Evolutionary conservation across 2,888 invertebrate genomes (phyloP), one percentile per base, ranked within the genome.

Genomic region (Stenotaenia linearis): DNA sequence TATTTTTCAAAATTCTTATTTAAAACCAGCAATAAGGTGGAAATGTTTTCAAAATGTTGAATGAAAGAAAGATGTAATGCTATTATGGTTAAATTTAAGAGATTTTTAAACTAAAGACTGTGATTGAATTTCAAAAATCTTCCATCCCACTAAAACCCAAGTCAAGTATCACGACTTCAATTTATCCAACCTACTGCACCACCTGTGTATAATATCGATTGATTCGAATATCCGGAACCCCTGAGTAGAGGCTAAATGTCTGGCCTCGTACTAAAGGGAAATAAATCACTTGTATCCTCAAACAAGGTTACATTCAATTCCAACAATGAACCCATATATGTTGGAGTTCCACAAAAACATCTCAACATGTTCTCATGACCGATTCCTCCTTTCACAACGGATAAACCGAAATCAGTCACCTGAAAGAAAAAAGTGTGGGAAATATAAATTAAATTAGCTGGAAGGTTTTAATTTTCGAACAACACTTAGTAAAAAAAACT

Each of bases 341-440:
- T 84, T 4, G 89, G 86, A 0, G 90, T 90, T 18, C 90, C 90
- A 84, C 89, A 89, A 83, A 87, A 88, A 80, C 89, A 89, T 81
- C 87, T 87, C 84, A 90, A 84, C 88, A 89, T 88, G 81, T 88
- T 86, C 79, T 88, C 88, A 82, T 87, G 86, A 25, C 88, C 88
- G 50, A 86, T 85, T 3, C 89, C 88, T 37, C 85, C 85, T 84
- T 88, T 88, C 50, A 89, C 87, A 45, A 88, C 87, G 81, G 89
- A 89, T 81, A 90, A 84, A 18, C 90, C 90, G 84, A 90, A 90
- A 85, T 90, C 90, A 45, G 89, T 88, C 25, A 79, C 79, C 79
- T 79, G 75, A 40, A 75, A 75, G 12, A 79, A 10, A 77, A 40
- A 77, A 45, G n/a, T n/a, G n/a, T n/a, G n/a, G n/a, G n/a, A n/a